Conservation (phyloP, 2,113 vertebrate genomes). For the Orientallactaga bullata region DNA sequence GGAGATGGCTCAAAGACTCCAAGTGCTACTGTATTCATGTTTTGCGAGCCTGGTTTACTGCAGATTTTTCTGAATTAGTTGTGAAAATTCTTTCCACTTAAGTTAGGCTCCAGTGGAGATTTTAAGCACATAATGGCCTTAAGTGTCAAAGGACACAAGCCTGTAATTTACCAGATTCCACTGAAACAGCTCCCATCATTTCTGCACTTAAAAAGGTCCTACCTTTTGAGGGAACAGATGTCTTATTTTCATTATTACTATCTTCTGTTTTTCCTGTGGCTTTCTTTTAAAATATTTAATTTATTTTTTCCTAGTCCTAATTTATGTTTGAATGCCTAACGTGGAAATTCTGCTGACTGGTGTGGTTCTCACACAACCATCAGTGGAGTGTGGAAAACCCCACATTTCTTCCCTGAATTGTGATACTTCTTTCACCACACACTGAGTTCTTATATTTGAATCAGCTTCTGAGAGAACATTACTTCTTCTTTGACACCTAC, state of each 20-base stretch:
- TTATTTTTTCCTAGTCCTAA: background rate
- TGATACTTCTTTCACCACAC: background rate
- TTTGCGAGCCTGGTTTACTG: background rate
- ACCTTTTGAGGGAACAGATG: background rate
- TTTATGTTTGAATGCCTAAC: background rate
- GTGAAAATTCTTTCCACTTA: background rate
- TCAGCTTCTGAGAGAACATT: background rate
- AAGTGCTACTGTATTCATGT: background rate
- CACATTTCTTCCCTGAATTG: background rate
- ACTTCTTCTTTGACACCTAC: background rate
- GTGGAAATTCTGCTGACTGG: background rate
- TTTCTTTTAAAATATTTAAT: slow-evolving; percentile 42
- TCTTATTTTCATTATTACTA: background rate
- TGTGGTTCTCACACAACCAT: background rate
- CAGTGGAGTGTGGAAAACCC: background rate
- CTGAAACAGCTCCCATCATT: background rate
- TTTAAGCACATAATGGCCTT: background rate
- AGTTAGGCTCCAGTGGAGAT: background rate
- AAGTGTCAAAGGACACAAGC: background rate
- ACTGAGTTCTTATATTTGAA: background rate
- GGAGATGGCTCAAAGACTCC: no score
- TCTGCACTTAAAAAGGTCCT: background rate
- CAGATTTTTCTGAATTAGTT: background rate
- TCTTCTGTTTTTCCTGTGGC: background rate
- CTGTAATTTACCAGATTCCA: background rate